Percentiles rank a stretch among this genome's conserved stretches.
These are phyloP conservation scores for Numida meleagris DNA, from an alignment of 2,113 vertebrate genomes.

Conservation along the genomic window DNA sequence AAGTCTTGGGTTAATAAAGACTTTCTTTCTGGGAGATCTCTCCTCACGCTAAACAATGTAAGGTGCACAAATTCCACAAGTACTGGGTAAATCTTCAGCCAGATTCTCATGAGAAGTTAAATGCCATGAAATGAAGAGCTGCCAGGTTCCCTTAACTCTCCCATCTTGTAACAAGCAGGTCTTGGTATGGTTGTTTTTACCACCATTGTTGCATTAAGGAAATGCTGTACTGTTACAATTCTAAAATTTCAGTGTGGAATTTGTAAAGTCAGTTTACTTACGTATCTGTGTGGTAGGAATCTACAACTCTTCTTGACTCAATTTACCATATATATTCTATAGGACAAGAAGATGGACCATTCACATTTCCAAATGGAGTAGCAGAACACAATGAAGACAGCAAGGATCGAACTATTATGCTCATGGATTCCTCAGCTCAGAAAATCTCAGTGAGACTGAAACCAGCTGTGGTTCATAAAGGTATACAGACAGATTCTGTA, in stretches of 20 bases:
- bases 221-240: not conserved
- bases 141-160: not conserved
- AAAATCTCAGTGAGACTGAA: conserved; percentile 79
- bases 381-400: conserved; percentile 75
- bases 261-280: not conserved
- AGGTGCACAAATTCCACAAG: not conserved
- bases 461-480: conserved; percentile 81
- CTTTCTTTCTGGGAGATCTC: not conserved
- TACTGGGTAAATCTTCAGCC: not conserved
- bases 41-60: not conserved
- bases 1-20: not conserved
- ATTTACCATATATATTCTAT: not conserved
- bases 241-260: not conserved
- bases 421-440: conserved; percentile 79
- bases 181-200: not conserved
- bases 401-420: conserved; percentile 87
- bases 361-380: conserved; percentile 80
- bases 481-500: conserved; percentile 86
- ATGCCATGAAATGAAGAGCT: not conserved
- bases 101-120: not conserved
- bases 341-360: conserved; percentile 87
- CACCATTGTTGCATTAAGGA: not conserved
- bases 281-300: not conserved
- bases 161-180: not conserved
- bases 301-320: not conserved